Base-by-base conservation (phyloP, 1,140 invertebrate species). In the Mercenaria mercenaria region DNA sequence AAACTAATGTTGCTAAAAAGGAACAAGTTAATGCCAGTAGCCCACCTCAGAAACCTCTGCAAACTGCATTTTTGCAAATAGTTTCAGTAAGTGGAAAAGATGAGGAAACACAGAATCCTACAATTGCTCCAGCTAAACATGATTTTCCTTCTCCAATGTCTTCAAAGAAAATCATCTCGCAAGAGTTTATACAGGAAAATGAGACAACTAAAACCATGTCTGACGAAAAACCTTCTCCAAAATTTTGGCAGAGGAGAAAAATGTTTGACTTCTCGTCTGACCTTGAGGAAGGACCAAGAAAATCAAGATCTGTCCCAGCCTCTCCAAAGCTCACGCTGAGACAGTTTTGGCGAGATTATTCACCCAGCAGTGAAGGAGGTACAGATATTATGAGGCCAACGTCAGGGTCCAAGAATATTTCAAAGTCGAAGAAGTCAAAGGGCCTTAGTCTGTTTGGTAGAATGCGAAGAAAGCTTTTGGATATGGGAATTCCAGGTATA, bases 401-500 rank as follows among this genome's bases (percentile, higher is more conserved):
- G n/a, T 26, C 61, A 2, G 41, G 47, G 26, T 41, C 43, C 6
- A 81, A 59, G n/a, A 18, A 41, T 32, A 18, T n/a, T 18, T 43
- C 47, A 32, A 43, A 39, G 13, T 13, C 47, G 20, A 88, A 88
- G 39, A 88, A 81, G 61, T 94, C 94, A 18, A 90, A 92, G 61
- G 94, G 94, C 90, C 84, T 95, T 88, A 90, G 93, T 67, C 90
- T 95, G 34, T 95, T 94, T 90, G 88, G 91, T 50, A 92, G 91
- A 64, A 93, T 94, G 91, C 93, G 94, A 90, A 91, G 93, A 76
- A 92, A 94, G 81, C 85, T 94, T 56, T 87, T 90, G 69, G 89
- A 93, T 61, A 83, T 94, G 74, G 93, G 93, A 76, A 86, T 93
- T 64, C 92, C 93, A 94, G 94, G 94, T 95, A 94, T 92, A 89